Percentiles rank a stretch among this genome's conserved stretches.
phyloP scores from a whole-genome alignment of 2,797 vertebrate species.

The Pempheris klunzingeri region DNA sequence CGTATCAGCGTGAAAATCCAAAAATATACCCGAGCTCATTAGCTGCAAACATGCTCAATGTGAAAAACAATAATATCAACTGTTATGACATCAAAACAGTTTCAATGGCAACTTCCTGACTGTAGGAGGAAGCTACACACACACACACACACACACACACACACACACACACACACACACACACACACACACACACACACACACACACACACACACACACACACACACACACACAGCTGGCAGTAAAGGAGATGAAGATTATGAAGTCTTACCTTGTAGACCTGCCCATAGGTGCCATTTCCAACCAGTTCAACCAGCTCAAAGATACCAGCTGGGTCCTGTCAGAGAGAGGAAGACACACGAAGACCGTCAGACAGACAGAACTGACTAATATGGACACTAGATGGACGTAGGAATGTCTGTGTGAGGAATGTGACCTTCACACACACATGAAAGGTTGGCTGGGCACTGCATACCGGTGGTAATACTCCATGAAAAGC shows the following conservation, averaged over 20 bases:
- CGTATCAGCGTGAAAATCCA: not conserved
- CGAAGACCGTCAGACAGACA: not conserved
- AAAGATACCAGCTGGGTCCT: conserved; percentile 98
- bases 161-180: too few species aligned
- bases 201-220: too few species aligned
- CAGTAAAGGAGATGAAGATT: not conserved
- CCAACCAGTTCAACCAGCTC: conserved; percentile 98
- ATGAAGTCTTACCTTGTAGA: conserved; percentile 91
- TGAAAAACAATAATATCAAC: not conserved
- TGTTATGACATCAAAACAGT: not conserved
- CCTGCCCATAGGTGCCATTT: conserved; percentile 97
- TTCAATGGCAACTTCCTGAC: not conserved
- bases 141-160: too few species aligned
- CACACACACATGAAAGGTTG: conserved; percentile 23
- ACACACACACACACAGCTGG: not conserved
- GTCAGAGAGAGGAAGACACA: conserved; percentile 23
- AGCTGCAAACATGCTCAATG: not conserved
- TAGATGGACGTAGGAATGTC: conserved; percentile 19
- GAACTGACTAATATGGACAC: conserved; percentile 2
- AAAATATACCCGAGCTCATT: not conserved
- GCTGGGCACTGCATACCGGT: conserved; percentile 36
- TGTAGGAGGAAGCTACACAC: not conserved
- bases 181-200: too few species aligned
- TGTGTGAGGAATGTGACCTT: conserved; percentile 50
- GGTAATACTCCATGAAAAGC: conserved; percentile 29